Evolutionary conservation across 2,888 invertebrate species (phyloP), one percentile per base, ranked within the genome.

Genomic region (Sinopyrophorus schimmeli): DNA sequence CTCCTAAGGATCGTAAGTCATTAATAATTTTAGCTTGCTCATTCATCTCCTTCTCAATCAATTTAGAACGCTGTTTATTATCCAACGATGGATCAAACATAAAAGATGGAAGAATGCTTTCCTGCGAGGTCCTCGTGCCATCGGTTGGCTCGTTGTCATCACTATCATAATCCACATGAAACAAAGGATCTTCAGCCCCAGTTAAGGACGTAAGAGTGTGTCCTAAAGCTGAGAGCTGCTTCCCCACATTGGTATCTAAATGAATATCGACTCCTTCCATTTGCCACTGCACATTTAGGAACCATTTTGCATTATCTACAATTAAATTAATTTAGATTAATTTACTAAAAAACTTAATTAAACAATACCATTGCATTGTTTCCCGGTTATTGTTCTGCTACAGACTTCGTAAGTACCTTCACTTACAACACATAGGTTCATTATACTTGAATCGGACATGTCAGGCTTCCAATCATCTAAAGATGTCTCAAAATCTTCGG

Each of bases 231-330:
- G 95, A 94, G 15, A 98, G 77, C 67, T 96, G 92, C 71, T 97
- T 95, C 39, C 98, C 98, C 27, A 99, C 93, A 70, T 90, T 93
- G 1, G 94, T 92, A 73, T 97, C 96, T 43, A 97, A 75, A 71
- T 97, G 94, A 57, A 97, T 94, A 67, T 96, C 96, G 5, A 97
- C 94, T 35, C 99, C 99, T 72, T 97, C 93, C 99, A 99, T 99
- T 76, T 97, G 91, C 95, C 98, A 98, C 56, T 93, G 89, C 1
- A 99, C 95, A 74, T 97, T 97, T 47, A 99, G 77, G 66, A 97
- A 84, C 98, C 98, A 99, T 70, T 98, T 97, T 2, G 98, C 97
- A 73, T 96, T 92, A 71, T 92, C 92, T 82, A 70, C 7, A 2
- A 38, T 5, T 17, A 34, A 15, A 5, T 21, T 5, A 11, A 26